These are phyloP conservation scores for Myotis planiceps DNA, from an alignment of 2,797 vertebrate genomes.

Conservation along the genomic window DNA sequence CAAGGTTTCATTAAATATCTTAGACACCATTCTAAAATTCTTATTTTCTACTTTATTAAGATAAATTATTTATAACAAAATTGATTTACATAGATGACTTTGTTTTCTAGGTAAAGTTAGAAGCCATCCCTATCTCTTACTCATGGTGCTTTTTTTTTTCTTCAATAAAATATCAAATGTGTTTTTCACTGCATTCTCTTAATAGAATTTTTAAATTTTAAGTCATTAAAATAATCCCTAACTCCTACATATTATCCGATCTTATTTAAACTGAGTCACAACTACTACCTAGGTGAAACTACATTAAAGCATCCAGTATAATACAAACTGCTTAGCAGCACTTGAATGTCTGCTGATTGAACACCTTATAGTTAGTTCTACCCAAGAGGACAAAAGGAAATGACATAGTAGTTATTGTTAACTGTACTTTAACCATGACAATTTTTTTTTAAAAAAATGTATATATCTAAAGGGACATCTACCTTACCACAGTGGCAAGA, in stretches of 20 bases:
- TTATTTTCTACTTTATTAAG: not conserved
- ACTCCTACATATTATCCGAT: not conserved
- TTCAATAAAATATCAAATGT: not conserved
- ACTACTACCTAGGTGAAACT: not conserved
- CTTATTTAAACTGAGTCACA: not conserved
- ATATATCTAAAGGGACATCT: not conserved
- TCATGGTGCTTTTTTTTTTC: no score
- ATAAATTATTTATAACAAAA: not conserved
- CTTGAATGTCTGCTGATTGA: not conserved
- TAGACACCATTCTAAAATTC: not conserved
- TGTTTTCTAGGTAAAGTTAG: conserved; percentile 35
- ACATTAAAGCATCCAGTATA: not conserved
- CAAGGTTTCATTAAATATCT: not conserved
- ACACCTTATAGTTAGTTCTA: not conserved
- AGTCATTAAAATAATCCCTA: not conserved
- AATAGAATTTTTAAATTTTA: conserved; percentile 11
- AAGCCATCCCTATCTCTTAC: no score
- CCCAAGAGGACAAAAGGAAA: not conserved
- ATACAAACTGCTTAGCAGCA: not conserved
- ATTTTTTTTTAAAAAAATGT: not conserved
- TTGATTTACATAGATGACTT: not conserved
- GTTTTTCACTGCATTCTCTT: not conserved
- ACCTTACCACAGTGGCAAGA: not conserved
- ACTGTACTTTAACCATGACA: not conserved
- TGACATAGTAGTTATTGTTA: not conserved